Evolutionary conservation across 1,140 invertebrate genomes (phyloP).

Genomic region (Diabrotica virgifera): DNA sequence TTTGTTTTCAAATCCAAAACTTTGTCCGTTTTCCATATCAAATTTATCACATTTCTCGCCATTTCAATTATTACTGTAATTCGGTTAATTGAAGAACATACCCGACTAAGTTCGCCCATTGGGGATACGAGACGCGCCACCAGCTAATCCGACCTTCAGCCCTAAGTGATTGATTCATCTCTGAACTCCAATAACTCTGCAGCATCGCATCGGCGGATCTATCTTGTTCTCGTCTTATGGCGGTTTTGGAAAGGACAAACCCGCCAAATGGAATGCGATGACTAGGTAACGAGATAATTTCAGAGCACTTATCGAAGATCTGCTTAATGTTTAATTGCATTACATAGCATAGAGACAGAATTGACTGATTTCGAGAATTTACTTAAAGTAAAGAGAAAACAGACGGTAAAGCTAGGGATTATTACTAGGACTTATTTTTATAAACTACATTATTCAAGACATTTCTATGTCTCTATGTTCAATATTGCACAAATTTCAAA

Average conservation of each 20-base stretch:
- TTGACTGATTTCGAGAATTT: too few relatives aligned
- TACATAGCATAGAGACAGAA: too few relatives aligned
- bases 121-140: background rate
- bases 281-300: too few relatives aligned
- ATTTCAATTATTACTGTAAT: conserved; percentile 10
- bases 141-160: background rate
- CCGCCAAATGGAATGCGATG: too few relatives aligned
- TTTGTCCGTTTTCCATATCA: conserved; percentile 5
- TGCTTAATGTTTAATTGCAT: too few relatives aligned
- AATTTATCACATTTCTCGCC: conserved; percentile 9
- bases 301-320: too few relatives aligned
- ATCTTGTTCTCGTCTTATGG: background rate
- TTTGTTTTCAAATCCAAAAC: background rate
- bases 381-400: too few relatives aligned
- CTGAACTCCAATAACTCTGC: background rate
- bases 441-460: too few relatives aligned
- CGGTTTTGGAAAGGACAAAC: background rate
- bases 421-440: too few relatives aligned
- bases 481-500: too few relatives aligned
- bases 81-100: conserved; percentile 7
- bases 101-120: background rate
- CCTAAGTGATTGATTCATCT: background rate
- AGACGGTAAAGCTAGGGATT: too few relatives aligned
- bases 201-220: background rate
- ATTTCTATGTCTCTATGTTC: too few relatives aligned